Base-by-base conservation (phyloP, 2,797 vertebrate genomes). In the Zenarchopterus dispar region DNA sequence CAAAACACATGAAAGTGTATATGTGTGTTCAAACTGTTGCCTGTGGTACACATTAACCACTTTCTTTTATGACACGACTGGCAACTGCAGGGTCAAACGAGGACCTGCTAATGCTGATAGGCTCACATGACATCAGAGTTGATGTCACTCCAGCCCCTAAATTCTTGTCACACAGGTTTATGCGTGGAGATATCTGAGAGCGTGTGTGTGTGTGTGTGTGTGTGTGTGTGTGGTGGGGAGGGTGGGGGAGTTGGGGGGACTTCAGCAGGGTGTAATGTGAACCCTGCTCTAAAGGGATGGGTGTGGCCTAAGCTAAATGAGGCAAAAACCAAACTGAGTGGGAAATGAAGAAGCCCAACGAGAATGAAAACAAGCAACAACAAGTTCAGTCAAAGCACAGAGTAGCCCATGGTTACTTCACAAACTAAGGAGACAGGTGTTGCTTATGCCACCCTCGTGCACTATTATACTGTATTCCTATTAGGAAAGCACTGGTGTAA, bases 231-330 rank as follows among this genome's bases (percentile, higher is more conserved):
- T 49, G 18, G 36, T 18, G 9, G 54, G 31, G 36, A 8, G 1
- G 31, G 28, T 2, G 19, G 47, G 9, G 43, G 17, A 3, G 24
- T 4, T 10, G 21, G 41, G 16, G 31, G 43, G 53, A 19, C 26
- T 43, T 57, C 43, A 26, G 24, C 39, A 42, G 51, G 60, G 73
- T 72, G 82, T 84, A 87, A 89, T 75, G 58, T 83, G 81, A 89
- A 71, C 81, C 73, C 62, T 73, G 77, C 70, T 69, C 77, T 68
- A 63, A 26, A 21, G 49, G 24, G 43, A 80, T 69, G 78, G 88
- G 85, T 80, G 86, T 82, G 87, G 75, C 68, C 69, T 74, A 69
- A 58, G 67, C 72, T 60, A 78, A 84, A 87, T 70, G 85, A 80
- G 66, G 77, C 70, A 58, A 76, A 84, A 78, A 84, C 48, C 62